These are phyloP conservation scores for Holotrichia oblita DNA, from an alignment of 1,140 invertebrate species.

Conservation along the genomic window DNA sequence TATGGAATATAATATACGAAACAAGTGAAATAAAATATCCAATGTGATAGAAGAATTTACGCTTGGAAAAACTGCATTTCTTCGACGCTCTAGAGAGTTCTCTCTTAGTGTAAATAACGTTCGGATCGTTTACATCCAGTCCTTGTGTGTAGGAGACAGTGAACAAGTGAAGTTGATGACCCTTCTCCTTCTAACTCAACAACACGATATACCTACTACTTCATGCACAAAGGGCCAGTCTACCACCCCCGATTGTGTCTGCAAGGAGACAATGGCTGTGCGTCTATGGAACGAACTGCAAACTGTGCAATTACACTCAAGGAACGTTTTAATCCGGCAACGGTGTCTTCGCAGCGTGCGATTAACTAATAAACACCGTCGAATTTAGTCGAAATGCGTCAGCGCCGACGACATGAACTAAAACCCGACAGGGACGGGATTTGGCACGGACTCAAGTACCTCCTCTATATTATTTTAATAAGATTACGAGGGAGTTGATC, in stretches of 20 bases:
- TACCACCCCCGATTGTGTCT: neutral
- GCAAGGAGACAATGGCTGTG: neutral
- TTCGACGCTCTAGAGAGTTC: neutral
- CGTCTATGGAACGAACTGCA: neutral
- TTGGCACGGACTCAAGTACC: neutral
- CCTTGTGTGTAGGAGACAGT: neutral
- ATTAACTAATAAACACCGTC: constrained; percentile 30
- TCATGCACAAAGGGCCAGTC: constrained; percentile 15
- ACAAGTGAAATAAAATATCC: no score
- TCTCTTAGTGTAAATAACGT: neutral
- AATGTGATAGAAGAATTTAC: no score
- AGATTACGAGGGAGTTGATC: neutral
- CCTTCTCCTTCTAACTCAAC: neutral
- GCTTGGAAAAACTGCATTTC: no score
- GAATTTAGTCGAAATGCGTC: neutral
- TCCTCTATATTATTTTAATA: constrained; percentile 24
- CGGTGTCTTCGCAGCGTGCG: constrained; percentile 14
- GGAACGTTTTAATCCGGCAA: constrained; percentile 19
- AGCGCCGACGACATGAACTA: neutral
- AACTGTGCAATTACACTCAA: constrained; percentile 31
- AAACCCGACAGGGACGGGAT: neutral
- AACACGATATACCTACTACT: neutral
- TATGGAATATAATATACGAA: no score
- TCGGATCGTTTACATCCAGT: neutral
- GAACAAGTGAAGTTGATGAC: neutral